These are phyloP conservation scores for Elanoides forficatus DNA, from an alignment of 2,113 vertebrate species.

Conservation along the genomic window DNA sequence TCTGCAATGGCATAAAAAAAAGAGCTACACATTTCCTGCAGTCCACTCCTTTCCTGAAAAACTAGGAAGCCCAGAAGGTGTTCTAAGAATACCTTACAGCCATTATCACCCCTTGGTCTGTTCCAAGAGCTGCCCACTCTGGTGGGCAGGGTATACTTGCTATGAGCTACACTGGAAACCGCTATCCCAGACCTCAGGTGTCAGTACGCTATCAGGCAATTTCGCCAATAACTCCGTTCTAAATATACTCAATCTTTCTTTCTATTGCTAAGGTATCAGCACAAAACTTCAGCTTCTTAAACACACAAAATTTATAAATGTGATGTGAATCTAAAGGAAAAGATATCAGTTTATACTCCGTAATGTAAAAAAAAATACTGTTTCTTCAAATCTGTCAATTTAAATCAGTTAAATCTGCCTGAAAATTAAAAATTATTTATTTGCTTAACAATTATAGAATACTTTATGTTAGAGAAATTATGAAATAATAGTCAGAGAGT, in stretches of 20 bases:
- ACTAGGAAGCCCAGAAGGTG: background rate
- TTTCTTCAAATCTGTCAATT: background rate
- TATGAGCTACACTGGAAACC: background rate
- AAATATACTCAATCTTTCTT: background rate
- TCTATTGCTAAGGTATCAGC: background rate
- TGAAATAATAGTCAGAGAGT: background rate
- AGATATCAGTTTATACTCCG: background rate
- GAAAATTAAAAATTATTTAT: background rate
- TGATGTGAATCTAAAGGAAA: background rate
- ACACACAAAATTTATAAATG: background rate
- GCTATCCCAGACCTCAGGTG: background rate
- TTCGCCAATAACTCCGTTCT: background rate
- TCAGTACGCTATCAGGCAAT: background rate
- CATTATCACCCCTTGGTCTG: rapidly evolving
- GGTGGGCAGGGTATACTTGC: background rate
- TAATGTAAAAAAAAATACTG: background rate
- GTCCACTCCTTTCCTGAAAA: background rate
- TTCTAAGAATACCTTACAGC: background rate
- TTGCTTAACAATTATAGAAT: background rate
- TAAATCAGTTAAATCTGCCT: background rate
- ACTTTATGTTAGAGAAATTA: background rate
- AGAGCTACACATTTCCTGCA: background rate
- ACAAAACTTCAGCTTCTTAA: background rate
- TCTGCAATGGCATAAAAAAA: background rate
- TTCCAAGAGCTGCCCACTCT: background rate